phyloP scores from a whole-genome alignment of 2,113 vertebrate genomes.

The Lampris incognitus region DNA sequence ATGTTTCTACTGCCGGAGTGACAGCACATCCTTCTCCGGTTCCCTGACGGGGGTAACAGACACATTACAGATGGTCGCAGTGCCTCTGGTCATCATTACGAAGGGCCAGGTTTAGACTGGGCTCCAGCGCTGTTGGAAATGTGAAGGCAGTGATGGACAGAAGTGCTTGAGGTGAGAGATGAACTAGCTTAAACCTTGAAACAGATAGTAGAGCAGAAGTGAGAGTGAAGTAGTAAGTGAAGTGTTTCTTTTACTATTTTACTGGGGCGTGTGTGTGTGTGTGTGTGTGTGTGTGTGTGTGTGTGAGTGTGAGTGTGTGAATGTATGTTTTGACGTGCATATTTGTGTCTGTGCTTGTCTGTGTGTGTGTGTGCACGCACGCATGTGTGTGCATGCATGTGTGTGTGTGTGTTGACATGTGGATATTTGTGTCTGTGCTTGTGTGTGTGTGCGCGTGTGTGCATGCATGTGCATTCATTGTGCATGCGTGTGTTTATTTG shows the following conservation, averaged over 20 bases:
- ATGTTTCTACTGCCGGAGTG: conserved; percentile 76
- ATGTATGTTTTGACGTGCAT: background rate
- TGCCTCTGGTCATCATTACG: conserved; percentile 74
- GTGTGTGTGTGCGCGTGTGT: background rate
- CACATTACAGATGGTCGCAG: conserved; percentile 73
- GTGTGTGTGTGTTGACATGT: conserved; percentile 30
- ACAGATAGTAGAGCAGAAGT: conserved; percentile 23
- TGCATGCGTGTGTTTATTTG: conserved; percentile 33
- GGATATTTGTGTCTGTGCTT: background rate
- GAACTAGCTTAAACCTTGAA: conserved; percentile 45
- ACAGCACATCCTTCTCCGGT: conserved; percentile 76
- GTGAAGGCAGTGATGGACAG: conserved; percentile 45
- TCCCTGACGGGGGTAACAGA: conserved; percentile 64
- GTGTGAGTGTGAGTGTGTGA: conserved; percentile 11
- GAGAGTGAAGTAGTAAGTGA: background rate
- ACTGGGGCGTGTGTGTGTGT: background rate
- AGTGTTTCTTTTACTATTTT: too few relatives aligned
- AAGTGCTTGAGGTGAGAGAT: conserved; percentile 37
- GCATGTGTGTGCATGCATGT: conserved; percentile 12
- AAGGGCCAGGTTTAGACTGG: conserved; percentile 48
- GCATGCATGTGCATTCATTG: background rate
- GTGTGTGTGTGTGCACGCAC: background rate
- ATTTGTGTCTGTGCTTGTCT: background rate
- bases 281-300: conserved; percentile 7
- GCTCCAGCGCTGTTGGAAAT: conserved; percentile 41